Conservation (phyloP, 2,888 invertebrate species). For the Halocaridina rubra region DNA sequence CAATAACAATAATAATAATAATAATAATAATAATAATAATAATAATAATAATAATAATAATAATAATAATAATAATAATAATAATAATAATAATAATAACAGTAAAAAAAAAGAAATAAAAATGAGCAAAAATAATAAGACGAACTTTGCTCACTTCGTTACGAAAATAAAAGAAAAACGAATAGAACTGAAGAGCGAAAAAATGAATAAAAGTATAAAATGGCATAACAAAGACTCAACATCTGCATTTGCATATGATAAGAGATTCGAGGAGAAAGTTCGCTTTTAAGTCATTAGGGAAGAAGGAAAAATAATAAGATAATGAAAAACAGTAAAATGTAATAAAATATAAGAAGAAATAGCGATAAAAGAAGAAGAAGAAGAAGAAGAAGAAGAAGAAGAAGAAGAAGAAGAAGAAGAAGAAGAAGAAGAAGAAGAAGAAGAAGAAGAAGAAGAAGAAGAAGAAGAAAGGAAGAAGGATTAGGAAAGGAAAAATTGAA, state of each 20-base stretch:
- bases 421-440: background rate
- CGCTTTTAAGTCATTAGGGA: background rate
- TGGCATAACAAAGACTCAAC: background rate
- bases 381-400: background rate
- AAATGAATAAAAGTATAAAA: background rate
- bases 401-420: background rate
- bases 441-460: background rate
- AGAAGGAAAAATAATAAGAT: background rate
- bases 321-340: background rate
- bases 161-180: background rate
- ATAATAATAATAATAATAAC: background rate
- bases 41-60: background rate
- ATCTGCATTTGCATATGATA: no score
- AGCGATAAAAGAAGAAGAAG: background rate
- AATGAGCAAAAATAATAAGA: background rate
- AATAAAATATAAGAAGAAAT: background rate
- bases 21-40: background rate
- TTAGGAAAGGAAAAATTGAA: background rate
- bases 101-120: background rate
- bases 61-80: background rate
- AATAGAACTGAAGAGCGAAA: background rate
- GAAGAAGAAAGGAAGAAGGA: background rate
- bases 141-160: background rate
- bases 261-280: no score
- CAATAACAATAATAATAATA: background rate